Evolutionary conservation across 2,797 vertebrate species (phyloP).

Genomic region (Eupleurogrammus muticus): DNA sequence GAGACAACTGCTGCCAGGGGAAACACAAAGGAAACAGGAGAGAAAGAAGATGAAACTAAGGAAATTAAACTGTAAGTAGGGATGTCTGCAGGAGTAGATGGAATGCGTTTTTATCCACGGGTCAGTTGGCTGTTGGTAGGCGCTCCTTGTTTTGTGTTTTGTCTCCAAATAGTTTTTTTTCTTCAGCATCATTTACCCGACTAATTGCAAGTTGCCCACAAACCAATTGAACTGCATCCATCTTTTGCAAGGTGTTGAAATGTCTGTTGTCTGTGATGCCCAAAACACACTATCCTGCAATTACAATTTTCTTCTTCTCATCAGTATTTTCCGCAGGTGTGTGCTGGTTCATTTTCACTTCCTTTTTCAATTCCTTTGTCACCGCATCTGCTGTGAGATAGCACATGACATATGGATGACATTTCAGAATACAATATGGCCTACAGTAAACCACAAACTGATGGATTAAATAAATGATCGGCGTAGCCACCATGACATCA

Average conservation of each 20-base stretch:
- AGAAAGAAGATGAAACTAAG: conserved; percentile 7
- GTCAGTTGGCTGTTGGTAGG: background rate
- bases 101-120: background rate
- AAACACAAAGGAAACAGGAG: background rate
- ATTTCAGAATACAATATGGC: conserved; percentile 1
- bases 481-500: no score
- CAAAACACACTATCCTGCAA: background rate
- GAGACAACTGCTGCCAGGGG: background rate
- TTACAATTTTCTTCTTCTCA: background rate
- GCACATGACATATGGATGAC: background rate
- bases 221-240: background rate
- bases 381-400: background rate
- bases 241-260: background rate
- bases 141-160: background rate
- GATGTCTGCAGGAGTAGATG: conserved; percentile 6
- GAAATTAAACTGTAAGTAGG: background rate
- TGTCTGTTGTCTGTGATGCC: background rate
- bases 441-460: background rate
- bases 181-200: background rate
- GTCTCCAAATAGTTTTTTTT: background rate
- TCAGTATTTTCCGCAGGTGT: background rate
- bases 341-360: background rate
- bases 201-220: background rate
- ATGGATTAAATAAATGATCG: no score
- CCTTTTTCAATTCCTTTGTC: background rate